Base-by-base conservation (phyloP, 1,140 invertebrate genomes). In the Zaprionus davidi region DNA sequence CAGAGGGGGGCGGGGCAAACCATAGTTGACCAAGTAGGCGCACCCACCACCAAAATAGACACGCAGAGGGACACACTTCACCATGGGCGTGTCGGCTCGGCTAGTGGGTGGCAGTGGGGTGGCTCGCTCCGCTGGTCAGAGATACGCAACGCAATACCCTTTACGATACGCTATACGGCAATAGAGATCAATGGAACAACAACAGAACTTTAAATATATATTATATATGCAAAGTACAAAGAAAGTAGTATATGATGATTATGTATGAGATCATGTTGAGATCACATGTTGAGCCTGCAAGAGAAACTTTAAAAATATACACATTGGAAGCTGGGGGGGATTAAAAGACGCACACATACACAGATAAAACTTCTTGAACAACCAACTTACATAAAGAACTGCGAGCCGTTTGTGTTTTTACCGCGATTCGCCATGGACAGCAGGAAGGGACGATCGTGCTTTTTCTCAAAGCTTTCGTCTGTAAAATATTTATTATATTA, bases 381-480 rank as follows among this genome's bases (percentile, higher is more conserved):
- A 38, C 55, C 58, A 67, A 96, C 95, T 96, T 95, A 93, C 96
- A 99, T 98, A 94, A 99, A 99, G 94, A 99, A 99, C 92, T 99
- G 99, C 57, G 98, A 99, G 24, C 99, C 98, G 94, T 99, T 99
- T 13, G 99, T 99, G 91, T 99, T 96, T 92, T 97, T 97, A 57
- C 97, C 98, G 84, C 98, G 95, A 93, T 99, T 99, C 3, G 99
- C 98, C 99, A 99, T 99, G 2, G 98, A 99, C 34, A 99, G 93
- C 58, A 98, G 92, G 80, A 96, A 97, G 34, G 97, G 96, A 58
- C 95, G 94, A 81, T 98, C 97, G 94, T 99, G 98, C 93, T 98
- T 97, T 22, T 98, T 82, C 1, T 95, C 95, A 92, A 99, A 98
- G 85, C 96, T 96, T 94, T 99, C 98, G 96, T 99, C 98, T 95